phyloP scores from a whole-genome alignment of 35 echinoderm and acorn worm genomes.

The Ophiothrix spiculata region DNA sequence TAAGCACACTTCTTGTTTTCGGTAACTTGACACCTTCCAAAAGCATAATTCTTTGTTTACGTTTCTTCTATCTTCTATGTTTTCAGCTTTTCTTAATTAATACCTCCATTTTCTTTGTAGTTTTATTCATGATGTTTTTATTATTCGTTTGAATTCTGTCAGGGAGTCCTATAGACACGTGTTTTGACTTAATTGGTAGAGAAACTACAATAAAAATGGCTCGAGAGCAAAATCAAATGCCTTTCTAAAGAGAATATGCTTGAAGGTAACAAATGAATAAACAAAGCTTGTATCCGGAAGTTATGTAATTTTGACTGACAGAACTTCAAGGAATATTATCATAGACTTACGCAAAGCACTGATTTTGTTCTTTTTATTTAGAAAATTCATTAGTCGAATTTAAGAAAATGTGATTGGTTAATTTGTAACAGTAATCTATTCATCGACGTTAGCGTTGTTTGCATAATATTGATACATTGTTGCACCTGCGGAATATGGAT shows the following conservation, averaged over 20 bases:
- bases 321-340: not conserved
- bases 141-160: not conserved
- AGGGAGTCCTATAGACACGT: not conserved
- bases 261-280: slow-evolving; percentile 5
- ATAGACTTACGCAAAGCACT: no score
- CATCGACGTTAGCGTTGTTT: no score
- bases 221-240: not conserved
- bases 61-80: not conserved
- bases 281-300: not conserved
- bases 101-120: not conserved
- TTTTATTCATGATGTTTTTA: not conserved
- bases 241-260: not conserved
- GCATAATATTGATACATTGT: no score
- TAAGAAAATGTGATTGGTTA: no score
- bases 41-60: slow-evolving; percentile 4
- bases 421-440: no score
- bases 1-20: not conserved
- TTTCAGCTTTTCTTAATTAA: slow-evolving; percentile 14
- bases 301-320: slow-evolving; percentile 10
- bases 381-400: no score
- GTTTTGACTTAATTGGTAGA: not conserved
- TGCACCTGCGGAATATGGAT: no score
- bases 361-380: no score
- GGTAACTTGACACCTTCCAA: not conserved
- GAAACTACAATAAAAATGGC: not conserved